Evolutionary conservation across 2,888 invertebrate genomes (phyloP).

Genomic region (Ceriagrion tenellum): DNA sequence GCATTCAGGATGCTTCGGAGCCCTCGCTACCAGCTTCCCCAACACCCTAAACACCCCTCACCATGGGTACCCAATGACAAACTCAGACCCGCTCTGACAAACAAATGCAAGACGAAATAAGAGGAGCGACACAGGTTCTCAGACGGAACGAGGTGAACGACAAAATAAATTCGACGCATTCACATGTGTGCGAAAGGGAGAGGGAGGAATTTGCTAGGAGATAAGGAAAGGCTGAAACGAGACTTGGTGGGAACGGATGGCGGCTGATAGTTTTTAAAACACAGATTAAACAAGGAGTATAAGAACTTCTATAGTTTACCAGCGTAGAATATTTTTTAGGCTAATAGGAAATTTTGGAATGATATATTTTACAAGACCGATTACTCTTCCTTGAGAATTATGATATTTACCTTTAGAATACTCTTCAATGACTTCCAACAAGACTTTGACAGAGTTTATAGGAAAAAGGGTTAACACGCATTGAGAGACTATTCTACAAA

Average conservation of each 20-base stretch:
- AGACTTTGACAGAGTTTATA: too few species aligned
- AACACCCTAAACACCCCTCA: neutral
- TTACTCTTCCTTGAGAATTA: too few species aligned
- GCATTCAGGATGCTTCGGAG: neutral
- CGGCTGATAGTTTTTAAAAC: too few species aligned
- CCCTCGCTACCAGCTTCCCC: neutral
- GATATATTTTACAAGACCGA: too few species aligned
- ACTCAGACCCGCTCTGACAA: neutral
- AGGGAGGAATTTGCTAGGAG: neutral
- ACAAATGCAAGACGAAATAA: neutral
- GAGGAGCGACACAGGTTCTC: neutral
- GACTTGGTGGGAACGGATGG: neutral
- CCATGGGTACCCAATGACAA: neutral
- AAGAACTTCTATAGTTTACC: too few species aligned
- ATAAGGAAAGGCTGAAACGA: neutral
- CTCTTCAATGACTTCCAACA: too few species aligned
- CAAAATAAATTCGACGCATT: slow-evolving; percentile 29
- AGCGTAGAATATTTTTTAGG: too few species aligned
- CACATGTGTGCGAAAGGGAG: neutral
- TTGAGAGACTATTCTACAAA: too few species aligned
- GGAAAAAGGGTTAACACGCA: too few species aligned
- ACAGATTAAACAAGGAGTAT: too few species aligned
- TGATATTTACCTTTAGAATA: too few species aligned
- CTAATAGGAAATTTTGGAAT: too few species aligned
- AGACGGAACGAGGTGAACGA: neutral